Base-by-base conservation (phyloP, 2,888 invertebrate species). In the Drosophila greeni region DNA sequence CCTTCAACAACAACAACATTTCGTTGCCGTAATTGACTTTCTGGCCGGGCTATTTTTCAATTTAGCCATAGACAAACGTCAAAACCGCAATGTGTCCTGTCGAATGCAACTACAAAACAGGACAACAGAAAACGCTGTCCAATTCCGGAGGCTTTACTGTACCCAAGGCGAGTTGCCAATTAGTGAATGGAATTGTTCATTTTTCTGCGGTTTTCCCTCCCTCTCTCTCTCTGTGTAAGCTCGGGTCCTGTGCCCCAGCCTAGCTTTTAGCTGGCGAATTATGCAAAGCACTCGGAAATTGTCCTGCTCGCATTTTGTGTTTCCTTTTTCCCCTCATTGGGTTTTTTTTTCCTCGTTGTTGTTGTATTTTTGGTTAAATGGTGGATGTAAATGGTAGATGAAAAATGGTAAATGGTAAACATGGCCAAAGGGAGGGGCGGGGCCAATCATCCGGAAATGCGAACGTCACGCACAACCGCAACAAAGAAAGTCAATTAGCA, bases 401-500 rank as follows among this genome's bases (percentile, higher is more conserved):
- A 56, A 56, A 47, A 36, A 56, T 56, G 49, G 40, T 26, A 51
- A 58, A 58, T 49, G 45, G 48, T 20, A 16, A 42, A 53, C 23
- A 31, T n/a, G 36, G 16, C 16, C 26, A 20, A 3, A 3, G 3
- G 20, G 20, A 20, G 20, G 45, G 45, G 20, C n/a, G 45, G 29
- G 45, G 52, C 51, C 57, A 68, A 69, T 69, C 69, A 64, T 43
- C 54, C 62, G 64, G 55, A 69, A 64, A 69, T 69, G 49, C 58
- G 57, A 64, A 47, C 54, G 69, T 69, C 43, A 64, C 57, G 55
- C 54, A 64, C 65, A 64, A 55, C 70, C 70, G 70, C 70, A 70
- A 70, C 70, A 70, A 70, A 70, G 65, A 65, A 70, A 70, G 56
- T 70, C 70, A 70, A 70, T 70, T 70, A 70, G 70, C 70, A 70